A percentile compares a stretch with the other conserved stretches of the same genome.
Evolutionary conservation across 2,888 invertebrate species (phyloP).

Genomic region (Metellina segmentata): DNA sequence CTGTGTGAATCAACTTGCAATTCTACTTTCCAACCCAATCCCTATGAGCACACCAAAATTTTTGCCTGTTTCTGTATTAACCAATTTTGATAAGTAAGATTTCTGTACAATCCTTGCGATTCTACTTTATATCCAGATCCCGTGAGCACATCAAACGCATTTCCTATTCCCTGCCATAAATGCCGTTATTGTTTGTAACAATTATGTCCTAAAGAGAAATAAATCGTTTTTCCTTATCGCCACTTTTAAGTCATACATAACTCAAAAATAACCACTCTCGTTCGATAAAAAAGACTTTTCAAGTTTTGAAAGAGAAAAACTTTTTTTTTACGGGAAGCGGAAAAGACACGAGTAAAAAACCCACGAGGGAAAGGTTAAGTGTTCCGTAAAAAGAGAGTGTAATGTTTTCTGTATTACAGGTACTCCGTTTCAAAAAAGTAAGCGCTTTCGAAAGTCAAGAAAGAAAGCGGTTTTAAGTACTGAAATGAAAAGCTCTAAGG

Average conservation of each 20-base stretch:
- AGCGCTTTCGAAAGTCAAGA: slow-evolving; percentile 15
- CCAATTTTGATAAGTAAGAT: too few relatives aligned
- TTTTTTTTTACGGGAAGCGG: background rate
- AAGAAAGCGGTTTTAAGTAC: slow-evolving; percentile 40
- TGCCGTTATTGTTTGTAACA: background rate
- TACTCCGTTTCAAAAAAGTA: background rate
- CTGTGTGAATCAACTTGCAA: too few relatives aligned
- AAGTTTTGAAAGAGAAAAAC: background rate
- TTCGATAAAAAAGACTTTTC: background rate
- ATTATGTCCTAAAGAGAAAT: background rate
- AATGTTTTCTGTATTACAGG: slow-evolving; percentile 19
- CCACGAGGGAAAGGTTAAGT: slow-evolving; percentile 31
- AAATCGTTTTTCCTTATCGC: background rate
- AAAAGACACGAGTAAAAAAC: background rate
- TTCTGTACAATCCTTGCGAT: too few relatives aligned
- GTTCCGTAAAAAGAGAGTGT: slow-evolving; percentile 19
- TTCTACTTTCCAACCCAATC: too few relatives aligned
- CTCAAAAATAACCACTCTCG: background rate
- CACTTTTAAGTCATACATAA: background rate
- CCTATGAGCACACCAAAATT: too few relatives aligned
- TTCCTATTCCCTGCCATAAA: too few relatives aligned
- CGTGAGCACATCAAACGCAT: too few relatives aligned
- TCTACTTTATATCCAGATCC: too few relatives aligned
- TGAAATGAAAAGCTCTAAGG: slow-evolving; percentile 24
- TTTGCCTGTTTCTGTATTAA: too few relatives aligned